phyloP scores from a whole-genome alignment of 2,113 vertebrate species.

The Carlito syrichta region DNA sequence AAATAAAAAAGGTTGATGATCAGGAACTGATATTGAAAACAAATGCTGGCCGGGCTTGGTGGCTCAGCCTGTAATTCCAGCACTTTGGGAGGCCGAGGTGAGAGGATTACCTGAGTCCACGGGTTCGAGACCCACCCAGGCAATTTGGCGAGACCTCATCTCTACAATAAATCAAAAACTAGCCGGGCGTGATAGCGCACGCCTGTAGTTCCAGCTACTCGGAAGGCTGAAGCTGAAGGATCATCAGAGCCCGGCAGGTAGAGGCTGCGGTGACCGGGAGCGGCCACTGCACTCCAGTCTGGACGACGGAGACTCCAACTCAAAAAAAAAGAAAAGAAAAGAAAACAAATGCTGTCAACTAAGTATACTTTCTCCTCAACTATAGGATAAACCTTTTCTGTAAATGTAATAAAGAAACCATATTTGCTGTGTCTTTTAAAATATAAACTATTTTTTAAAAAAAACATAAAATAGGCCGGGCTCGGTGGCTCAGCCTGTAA shows the following conservation, averaged over 20 bases:
- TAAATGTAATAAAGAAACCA: background rate
- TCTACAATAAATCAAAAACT: background rate
- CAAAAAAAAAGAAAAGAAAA: background rate
- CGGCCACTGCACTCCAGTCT: background rate
- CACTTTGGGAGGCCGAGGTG: background rate
- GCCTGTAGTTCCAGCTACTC: background rate
- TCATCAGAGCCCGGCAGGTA: background rate
- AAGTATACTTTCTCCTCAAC: background rate
- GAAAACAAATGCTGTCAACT: background rate
- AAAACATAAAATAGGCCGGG: background rate
- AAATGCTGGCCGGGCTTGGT: background rate
- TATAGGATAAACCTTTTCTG: background rate
- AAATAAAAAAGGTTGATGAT: background rate
- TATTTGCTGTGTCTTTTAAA: background rate
- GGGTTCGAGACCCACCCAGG: background rate
- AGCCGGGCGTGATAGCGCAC: background rate
- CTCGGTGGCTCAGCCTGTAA: too few relatives aligned
- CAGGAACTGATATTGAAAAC: slow-evolving; percentile 59
- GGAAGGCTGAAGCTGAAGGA: background rate
- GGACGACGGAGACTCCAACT: background rate
- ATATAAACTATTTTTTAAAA: background rate
- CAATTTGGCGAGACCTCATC: background rate
- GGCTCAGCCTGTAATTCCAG: background rate
- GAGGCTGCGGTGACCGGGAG: background rate
- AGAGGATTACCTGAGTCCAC: background rate